Evolutionary conservation across 2,888 invertebrate species (phyloP).

Genomic region (Xiphydria camelus): DNA sequence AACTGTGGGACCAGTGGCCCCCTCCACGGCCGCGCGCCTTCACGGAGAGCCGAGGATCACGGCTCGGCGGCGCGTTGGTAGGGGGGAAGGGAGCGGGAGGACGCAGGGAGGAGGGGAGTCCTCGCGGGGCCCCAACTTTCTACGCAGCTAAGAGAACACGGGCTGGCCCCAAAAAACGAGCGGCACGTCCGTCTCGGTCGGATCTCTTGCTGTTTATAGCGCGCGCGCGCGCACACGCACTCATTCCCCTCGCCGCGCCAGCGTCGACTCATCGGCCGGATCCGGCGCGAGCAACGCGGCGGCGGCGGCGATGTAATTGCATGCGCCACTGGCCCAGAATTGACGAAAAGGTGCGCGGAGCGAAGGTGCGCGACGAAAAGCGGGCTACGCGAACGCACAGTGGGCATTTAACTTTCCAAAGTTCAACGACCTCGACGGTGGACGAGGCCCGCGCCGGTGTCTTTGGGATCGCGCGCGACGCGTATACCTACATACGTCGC

Average conservation of each 20-base stretch:
- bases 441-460: too few species aligned
- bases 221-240: too few species aligned
- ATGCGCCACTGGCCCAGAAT: too few species aligned
- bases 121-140: conserved; percentile 38
- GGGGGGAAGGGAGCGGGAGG: conserved; percentile 6
- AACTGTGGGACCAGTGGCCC: conserved; percentile 36
- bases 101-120: conserved; percentile 8
- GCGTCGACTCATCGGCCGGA: too few species aligned
- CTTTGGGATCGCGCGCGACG: too few species aligned
- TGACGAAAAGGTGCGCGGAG: too few species aligned
- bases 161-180: conserved; percentile 24
- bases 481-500: too few species aligned
- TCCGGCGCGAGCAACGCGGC: conserved; percentile 5
- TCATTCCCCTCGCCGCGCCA: too few species aligned
- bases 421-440: too few species aligned
- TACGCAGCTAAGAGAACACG: conserved; percentile 35
- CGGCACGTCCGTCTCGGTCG: conserved; percentile 18
- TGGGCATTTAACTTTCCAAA: too few species aligned
- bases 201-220: conserved; percentile 32
- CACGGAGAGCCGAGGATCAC: conserved; percentile 15
- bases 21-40: conserved; percentile 23
- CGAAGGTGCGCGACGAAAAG: too few species aligned
- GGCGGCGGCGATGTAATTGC: conserved; percentile 11
- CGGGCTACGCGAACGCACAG: too few species aligned
- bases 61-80: conserved; percentile 6